Base-by-base conservation (phyloP, 2,888 invertebrate species). In the Tanypteryx hageni region DNA sequence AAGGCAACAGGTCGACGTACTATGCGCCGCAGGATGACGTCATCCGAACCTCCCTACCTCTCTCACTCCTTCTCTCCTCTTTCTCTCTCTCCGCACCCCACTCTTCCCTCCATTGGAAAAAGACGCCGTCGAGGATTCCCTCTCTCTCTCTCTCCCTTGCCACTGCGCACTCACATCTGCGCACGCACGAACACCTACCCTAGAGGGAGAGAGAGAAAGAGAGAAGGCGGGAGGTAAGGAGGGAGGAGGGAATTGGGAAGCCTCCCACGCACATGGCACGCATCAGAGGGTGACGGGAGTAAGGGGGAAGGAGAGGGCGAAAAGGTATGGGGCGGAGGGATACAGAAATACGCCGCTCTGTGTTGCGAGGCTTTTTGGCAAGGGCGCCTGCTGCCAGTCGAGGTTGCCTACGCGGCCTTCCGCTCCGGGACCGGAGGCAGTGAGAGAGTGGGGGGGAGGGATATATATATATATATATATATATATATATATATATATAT, bases 1-100 rank as follows among this genome's bases (percentile, higher is more conserved):
- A 64, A 89, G 89, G 61, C 89, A 89, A 89, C 89, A 89, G 89
- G 89, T 89, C 89, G 89, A 89, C 89, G 89, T 89, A 89, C 86
- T 86, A 86, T 86, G 61, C 89, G 89, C 64, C 89, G 89, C 89
- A 89, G 89, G 89, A 89, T 89, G 89, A 89, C 89, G 89, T 89
- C 89, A 89, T 27, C 44, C 44, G 44, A 0, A 18, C 31, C 16
- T n/a, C 44, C 83, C 16, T 57, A 44, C 13, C 18, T 13, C 4
- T 13, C 18, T 64, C 64, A 16, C 64, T 7, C 64, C 64, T 5
- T 0, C 13, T 18, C 64, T 14, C 82, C 14, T 10, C 56, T 7
- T 18, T 57, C 57, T 56, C 18, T 57, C 1, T 57, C 56, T 22
- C 14, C 57, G 14, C 57, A n/a, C 57, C 7, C n/a, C n/a, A 9